phyloP scores from a whole-genome alignment of 2,113 vertebrate species.

The Leptodactylus fuscus region DNA sequence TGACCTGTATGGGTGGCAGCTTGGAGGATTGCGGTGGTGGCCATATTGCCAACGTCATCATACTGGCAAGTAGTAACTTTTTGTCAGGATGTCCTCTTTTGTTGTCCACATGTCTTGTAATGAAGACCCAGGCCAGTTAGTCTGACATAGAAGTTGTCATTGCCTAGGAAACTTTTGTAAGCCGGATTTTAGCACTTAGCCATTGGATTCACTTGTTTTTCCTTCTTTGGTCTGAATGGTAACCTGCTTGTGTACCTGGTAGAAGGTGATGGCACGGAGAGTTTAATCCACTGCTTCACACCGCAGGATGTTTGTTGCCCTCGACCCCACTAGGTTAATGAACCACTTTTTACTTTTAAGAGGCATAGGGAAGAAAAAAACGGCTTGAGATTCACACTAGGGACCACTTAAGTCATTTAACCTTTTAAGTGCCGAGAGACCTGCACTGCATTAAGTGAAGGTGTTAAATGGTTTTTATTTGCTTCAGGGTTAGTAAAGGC shows the following conservation, averaged over 20 bases:
- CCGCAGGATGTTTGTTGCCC: constrained; percentile 44
- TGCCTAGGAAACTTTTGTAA: neutral
- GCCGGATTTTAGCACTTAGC: no score
- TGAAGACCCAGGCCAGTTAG: no score
- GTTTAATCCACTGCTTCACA: constrained; percentile 37
- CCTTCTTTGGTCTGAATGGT: neutral
- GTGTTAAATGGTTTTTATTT: constrained; percentile 92
- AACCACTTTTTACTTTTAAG: constrained; percentile 53
- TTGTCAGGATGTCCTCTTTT: no score
- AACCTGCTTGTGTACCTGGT: neutral
- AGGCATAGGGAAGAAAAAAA: neutral
- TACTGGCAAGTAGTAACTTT: no score
- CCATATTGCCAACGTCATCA: no score
- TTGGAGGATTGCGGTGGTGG: no score
- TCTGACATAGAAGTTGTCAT: neutral
- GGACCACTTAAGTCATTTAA: constrained; percentile 60
- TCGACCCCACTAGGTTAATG: constrained; percentile 49
- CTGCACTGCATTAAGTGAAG: constrained; percentile 58
- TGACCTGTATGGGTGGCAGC: no score
- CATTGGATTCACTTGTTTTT: no score
- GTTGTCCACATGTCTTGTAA: no score
- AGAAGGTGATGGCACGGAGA: constrained; percentile 1
- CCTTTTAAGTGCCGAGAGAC: constrained; percentile 57
- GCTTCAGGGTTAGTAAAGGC: constrained; percentile 96
- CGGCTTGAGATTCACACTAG: constrained; percentile 34